Conservation (phyloP, 1,140 invertebrate genomes). For the Calliphora vicina region DNA sequence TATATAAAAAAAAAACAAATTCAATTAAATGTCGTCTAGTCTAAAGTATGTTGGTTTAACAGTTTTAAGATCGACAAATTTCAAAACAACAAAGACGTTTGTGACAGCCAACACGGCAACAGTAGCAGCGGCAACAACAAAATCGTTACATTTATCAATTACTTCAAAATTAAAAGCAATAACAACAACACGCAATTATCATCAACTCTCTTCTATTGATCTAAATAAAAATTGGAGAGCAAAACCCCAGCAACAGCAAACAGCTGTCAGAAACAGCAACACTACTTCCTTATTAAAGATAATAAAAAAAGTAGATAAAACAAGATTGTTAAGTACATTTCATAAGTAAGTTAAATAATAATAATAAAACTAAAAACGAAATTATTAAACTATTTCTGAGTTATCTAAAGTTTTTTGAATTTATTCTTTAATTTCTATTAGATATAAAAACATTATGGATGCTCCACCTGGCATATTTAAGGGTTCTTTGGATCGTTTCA, state of each 20-base stretch:
- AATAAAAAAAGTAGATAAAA: not conserved
- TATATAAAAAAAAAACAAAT: not conserved
- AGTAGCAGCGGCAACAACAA: not conserved
- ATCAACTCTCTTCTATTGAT: not conserved
- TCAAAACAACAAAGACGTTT: not conserved
- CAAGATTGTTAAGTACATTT: not conserved
- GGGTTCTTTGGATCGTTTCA: constrained; percentile 72
- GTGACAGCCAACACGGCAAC: not conserved
- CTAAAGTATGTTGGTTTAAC: constrained; percentile 21
- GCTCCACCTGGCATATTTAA: constrained; percentile 62
- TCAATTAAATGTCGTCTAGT: constrained; percentile 30
- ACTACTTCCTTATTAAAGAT: not conserved
- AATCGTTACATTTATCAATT: too few relatives aligned
- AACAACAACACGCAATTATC: not conserved
- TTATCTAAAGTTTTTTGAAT: not conserved
- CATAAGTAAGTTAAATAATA: constrained; percentile 18
- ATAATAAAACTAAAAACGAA: not conserved
- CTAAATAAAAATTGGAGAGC: not conserved
- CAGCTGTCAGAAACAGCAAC: not conserved
- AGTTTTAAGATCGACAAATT: not conserved
- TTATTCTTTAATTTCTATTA: not conserved
- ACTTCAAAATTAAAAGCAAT: too few relatives aligned
- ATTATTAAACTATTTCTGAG: not conserved
- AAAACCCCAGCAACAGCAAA: not conserved
- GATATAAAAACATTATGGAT: constrained; percentile 45